Evolutionary conservation across 2,113 vertebrate species (phyloP).

Genomic region (Octodon degus): DNA sequence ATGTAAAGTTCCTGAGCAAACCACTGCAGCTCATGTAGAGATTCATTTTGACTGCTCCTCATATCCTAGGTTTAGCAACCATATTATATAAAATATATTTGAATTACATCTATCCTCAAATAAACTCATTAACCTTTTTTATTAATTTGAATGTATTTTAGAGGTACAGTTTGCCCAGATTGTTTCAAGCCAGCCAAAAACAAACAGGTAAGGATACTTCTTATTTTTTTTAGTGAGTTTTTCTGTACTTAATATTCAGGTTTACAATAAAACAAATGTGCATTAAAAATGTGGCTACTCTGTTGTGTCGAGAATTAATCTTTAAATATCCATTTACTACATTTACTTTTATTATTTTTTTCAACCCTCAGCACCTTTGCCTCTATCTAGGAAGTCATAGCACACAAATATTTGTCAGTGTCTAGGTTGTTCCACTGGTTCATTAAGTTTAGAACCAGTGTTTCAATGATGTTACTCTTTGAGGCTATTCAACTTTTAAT

Average conservation of each 20-base stretch:
- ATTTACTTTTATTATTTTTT: constrained; percentile 25
- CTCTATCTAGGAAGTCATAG: neutral
- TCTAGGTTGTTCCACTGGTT: constrained; percentile 27
- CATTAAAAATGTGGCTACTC: constrained; percentile 19
- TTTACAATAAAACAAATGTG: neutral
- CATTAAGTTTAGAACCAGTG: constrained; percentile 32
- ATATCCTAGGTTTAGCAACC: constrained; percentile 17
- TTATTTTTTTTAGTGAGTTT: constrained; percentile 64
- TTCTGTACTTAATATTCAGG: constrained; percentile 63
- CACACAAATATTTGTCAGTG: neutral
- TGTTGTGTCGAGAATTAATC: constrained; percentile 34
- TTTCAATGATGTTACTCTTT: constrained; percentile 42
- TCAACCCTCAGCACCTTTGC: neutral
- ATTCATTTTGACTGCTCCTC: constrained; percentile 33
- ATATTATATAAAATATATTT: constrained; percentile 62
- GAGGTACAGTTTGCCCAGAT: constrained; percentile 90
- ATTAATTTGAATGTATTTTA: constrained; percentile 83
- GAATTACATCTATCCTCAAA: constrained; percentile 22
- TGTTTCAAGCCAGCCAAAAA: constrained; percentile 97
- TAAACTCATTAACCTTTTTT: constrained; percentile 63
- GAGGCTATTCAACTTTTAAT: constrained; percentile 39
- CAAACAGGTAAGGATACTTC: constrained; percentile 91
- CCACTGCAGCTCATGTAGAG: neutral
- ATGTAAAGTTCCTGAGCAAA: neutral
- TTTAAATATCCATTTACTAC: constrained; percentile 47